Conservation (phyloP, 2,888 invertebrate genomes). For the Phymatocera aterrima region DNA sequence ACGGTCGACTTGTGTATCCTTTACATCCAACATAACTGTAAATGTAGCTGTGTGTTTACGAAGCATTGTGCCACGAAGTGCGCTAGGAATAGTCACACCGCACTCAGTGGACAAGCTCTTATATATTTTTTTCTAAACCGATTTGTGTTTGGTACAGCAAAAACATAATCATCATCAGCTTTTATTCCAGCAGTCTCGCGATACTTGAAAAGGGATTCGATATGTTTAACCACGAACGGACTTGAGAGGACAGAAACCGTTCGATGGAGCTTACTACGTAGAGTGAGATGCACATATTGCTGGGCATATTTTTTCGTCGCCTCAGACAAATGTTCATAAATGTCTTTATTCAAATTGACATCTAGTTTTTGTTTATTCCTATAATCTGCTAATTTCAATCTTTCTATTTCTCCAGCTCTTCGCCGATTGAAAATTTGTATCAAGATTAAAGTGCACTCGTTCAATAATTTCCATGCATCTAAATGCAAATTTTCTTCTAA, state of each 20-base stretch:
- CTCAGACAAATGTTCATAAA: neutral
- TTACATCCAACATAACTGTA: neutral
- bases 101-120: conserved; percentile 28
- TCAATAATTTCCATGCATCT: conserved; percentile 31
- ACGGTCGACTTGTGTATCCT: conserved; percentile 14
- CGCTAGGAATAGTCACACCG: neutral
- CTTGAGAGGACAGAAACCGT: conserved; percentile 8
- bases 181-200: conserved; percentile 25
- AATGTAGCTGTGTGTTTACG: conserved; percentile 15
- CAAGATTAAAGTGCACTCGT: conserved; percentile 22
- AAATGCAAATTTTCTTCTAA: conserved; percentile 13
- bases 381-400: conserved; percentile 29
- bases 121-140: conserved; percentile 4
- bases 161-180: conserved; percentile 40
- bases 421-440: conserved; percentile 37
- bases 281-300: conserved; percentile 18
- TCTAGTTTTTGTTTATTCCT: conserved; percentile 25
- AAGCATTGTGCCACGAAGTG: conserved; percentile 12
- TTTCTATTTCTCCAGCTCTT: conserved; percentile 37
- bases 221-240: neutral
- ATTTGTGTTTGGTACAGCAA: conserved; percentile 11
- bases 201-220: conserved; percentile 4
- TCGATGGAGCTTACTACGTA: conserved; percentile 1
- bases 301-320: conserved; percentile 12
- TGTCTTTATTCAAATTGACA: conserved; percentile 27